Base-by-base conservation (phyloP, 2,888 invertebrate genomes). In the Limulus polyphemus region DNA sequence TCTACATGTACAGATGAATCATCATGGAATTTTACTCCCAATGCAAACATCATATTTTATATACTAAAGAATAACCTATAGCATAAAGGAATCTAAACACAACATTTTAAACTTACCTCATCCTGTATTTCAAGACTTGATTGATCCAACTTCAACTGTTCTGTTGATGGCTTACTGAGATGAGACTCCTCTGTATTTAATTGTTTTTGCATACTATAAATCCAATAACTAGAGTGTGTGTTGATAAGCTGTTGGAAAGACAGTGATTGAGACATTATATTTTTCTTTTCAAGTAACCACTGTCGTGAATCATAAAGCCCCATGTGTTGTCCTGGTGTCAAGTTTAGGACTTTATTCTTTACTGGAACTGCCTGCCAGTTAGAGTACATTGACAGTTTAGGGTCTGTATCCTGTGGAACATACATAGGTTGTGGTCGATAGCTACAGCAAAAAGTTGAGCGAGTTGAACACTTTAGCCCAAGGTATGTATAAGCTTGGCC, bases 351-450 rank as follows among this genome's bases (percentile, higher is more conserved):
- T 50, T 67, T 65, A 59, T 67, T 65, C 48, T 65, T 63, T 7
- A 62, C 60, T 10, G 73, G 70, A 12, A 75, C 72, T 48, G 72
- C 69, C 64, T 76, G 74, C 80, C 95, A 97, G 75, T 94, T 93
- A 60, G 93, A 93, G 76, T 97, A 97, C 95, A 97, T 97, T 55
- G 94, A 95, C 60, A 95, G 78, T 71, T 88, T 89, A 73, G 89
- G 88, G 75, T 73, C 71, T 71, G 90, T 89, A 1, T 87, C 87
- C 65, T 78, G 77, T 57, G 79, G 77, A 63, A 94, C 91, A 75
- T 94, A 95, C 75, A 91, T 92, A 1, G 97, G 95, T 75, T 97
- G 95, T 1, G 92, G 89, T 70, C 91, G 85, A 76, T 92, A 91
- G 58, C 94, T 82, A 1, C 93, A 93, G 73, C 95, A 95, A 76